Conservation (phyloP, 2,888 invertebrate genomes). For the Drosophila tanythrix region DNA sequence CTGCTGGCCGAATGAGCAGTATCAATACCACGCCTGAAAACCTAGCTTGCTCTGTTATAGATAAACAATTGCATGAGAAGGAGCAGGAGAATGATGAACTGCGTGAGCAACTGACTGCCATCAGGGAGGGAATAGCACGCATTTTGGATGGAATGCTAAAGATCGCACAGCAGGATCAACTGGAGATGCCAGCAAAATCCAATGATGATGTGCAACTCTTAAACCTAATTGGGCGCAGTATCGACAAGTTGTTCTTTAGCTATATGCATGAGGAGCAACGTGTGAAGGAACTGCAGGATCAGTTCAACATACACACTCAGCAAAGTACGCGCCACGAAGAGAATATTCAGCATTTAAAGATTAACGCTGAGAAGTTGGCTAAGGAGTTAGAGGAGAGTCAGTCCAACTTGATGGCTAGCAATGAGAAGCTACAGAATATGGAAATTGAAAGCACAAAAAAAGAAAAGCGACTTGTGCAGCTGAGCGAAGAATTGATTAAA, state of each 20-base stretch:
- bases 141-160: conserved; percentile 3
- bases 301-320: conserved; percentile 5
- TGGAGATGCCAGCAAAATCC: neutral
- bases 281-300: conserved; percentile 21
- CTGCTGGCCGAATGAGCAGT: conserved; percentile 53
- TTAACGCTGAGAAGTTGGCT: neutral
- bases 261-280: conserved; percentile 9
- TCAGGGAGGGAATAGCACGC: neutral
- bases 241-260: conserved; percentile 6
- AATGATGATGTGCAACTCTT: conserved; percentile 11
- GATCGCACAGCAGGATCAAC: conserved; percentile 1
- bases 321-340: neutral
- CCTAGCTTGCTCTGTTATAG: conserved; percentile 82
- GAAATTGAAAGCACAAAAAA: conserved; percentile 13
- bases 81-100: conserved; percentile 79
- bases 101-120: conserved; percentile 59
- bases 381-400: neutral
- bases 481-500: conserved; percentile 44
- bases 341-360: neutral
- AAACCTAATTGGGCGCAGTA: neutral
- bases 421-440: neutral
- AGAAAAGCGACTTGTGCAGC: conserved; percentile 43
- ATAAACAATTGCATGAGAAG: conserved; percentile 83
- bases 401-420: neutral
- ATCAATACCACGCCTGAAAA: conserved; percentile 81